phyloP scores from a whole-genome alignment of 1,140 invertebrate species.

The Bursaphelenchus mucronatus region DNA sequence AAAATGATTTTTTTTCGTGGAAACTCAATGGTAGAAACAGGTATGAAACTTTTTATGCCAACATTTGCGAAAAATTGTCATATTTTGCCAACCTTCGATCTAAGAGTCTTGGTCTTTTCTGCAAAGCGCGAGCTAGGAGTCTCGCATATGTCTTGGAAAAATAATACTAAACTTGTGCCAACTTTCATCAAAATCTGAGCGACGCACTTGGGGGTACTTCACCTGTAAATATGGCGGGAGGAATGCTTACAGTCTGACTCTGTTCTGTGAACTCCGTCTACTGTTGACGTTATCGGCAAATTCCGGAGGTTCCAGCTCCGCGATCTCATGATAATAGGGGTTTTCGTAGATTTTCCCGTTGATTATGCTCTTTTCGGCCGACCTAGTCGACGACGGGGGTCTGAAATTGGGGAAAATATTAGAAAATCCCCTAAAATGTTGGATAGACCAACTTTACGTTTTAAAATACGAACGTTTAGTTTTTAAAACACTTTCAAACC shows the following conservation, averaged over 20 bases:
- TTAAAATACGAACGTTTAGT: neutral
- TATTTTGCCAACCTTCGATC: neutral
- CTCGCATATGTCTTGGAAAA: too few relatives aligned
- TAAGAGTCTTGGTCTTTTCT: too few relatives aligned
- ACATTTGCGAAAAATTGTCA: too few relatives aligned
- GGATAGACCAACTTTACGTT: neutral
- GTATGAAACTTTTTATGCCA: too few relatives aligned
- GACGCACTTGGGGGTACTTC: too few relatives aligned
- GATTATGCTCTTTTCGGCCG: neutral
- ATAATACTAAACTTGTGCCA: too few relatives aligned
- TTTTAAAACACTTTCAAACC: neutral
- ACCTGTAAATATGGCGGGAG: too few relatives aligned
- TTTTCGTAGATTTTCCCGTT: constrained; percentile 13
- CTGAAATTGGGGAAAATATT: neutral
- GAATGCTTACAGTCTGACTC: neutral
- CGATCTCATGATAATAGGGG: neutral
- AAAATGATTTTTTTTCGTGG: neutral
- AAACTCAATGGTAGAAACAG: neutral
- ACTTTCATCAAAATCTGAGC: too few relatives aligned
- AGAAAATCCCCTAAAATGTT: neutral
- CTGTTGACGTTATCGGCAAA: neutral
- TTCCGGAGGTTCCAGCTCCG: constrained; percentile 2
- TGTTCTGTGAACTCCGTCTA: neutral
- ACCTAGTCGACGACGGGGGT: neutral
- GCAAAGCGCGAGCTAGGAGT: too few relatives aligned